These are phyloP conservation scores for Proales similis DNA, from an alignment of 1,140 invertebrate genomes.

Conservation along the genomic window DNA sequence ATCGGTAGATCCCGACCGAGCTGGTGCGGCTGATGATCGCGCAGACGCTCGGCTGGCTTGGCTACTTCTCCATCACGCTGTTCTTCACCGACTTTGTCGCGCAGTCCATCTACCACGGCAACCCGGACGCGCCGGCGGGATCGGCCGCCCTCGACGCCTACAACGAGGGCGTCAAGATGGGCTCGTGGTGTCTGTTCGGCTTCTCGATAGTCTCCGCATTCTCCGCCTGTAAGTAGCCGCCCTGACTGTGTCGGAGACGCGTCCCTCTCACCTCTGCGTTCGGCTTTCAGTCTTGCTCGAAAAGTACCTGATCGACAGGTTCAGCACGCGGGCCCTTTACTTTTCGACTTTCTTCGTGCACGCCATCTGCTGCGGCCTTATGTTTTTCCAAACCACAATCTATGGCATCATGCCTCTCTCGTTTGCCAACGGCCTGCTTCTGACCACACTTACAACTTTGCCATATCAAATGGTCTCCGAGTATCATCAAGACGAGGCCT, in stretches of 20 bases:
- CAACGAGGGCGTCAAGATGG: slow-evolving; percentile 56
- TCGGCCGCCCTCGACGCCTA: slow-evolving; percentile 47
- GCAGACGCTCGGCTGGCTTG: slow-evolving; percentile 29
- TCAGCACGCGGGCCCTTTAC: slow-evolving; percentile 20
- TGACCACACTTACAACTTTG: slow-evolving; percentile 20
- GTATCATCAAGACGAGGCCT: slow-evolving; percentile 26
- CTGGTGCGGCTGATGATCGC: slow-evolving; percentile 2
- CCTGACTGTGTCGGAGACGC: neutral
- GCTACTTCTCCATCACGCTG: slow-evolving; percentile 26
- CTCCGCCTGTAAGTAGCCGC: slow-evolving; percentile 44
- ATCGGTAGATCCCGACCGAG: slow-evolving; percentile 15
- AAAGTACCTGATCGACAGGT: slow-evolving; percentile 28
- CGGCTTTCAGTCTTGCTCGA: slow-evolving; percentile 12
- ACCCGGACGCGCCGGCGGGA: slow-evolving; percentile 50
- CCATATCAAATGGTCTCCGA: slow-evolving; percentile 37
- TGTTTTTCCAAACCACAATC: slow-evolving; percentile 18
- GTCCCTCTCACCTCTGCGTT: neutral
- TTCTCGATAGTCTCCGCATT: slow-evolving; percentile 54
- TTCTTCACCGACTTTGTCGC: slow-evolving; percentile 34
- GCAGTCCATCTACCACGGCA: slow-evolving; percentile 54
- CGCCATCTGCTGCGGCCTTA: slow-evolving; percentile 23
- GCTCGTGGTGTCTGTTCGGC: slow-evolving; percentile 55
- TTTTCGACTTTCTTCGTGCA: slow-evolving; percentile 27
- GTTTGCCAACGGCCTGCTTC: slow-evolving; percentile 23
- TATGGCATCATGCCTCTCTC: slow-evolving; percentile 23